These are phyloP conservation scores for Tangara arthus DNA, from an alignment of 2,797 vertebrate genomes.

Conservation along the genomic window DNA sequence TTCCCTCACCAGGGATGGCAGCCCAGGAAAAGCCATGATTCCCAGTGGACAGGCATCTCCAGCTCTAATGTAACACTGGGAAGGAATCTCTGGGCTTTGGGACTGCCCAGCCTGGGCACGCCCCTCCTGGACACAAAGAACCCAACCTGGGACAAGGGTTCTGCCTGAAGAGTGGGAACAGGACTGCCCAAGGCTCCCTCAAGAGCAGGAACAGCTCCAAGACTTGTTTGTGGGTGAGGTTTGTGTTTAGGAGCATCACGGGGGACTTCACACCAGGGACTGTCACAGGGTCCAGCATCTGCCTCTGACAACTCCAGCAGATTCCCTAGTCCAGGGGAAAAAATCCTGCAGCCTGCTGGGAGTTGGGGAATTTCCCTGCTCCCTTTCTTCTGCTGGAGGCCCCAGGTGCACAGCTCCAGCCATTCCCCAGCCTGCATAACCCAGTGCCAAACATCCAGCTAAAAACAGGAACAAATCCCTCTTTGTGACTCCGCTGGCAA, in stretches of 20 bases:
- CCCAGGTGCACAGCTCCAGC: neutral
- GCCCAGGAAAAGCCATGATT: neutral
- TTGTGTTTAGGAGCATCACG: neutral
- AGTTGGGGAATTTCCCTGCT: neutral
- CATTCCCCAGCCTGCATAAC: neutral
- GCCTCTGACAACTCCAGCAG: neutral
- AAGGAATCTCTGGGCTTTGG: neutral
- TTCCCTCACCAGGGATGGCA: neutral
- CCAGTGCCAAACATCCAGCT: neutral
- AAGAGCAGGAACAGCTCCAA: neutral
- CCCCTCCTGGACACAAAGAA: neutral
- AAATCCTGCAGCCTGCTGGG: neutral
- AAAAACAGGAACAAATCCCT: slow-evolving; percentile 25
- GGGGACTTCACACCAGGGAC: neutral
- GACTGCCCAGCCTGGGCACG: neutral
- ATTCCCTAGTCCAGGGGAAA: neutral
- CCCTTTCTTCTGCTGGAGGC: neutral
- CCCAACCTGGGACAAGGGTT: neutral
- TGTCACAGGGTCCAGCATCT: neutral
- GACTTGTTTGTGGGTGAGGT: neutral
- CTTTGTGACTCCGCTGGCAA: neutral
- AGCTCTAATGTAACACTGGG: neutral
- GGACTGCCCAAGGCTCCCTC: neutral
- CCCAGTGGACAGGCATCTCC: neutral
- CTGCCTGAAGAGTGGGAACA: neutral